phyloP scores from a whole-genome alignment of 2,888 invertebrate genomes.

The Helobdella robusta region DNA sequence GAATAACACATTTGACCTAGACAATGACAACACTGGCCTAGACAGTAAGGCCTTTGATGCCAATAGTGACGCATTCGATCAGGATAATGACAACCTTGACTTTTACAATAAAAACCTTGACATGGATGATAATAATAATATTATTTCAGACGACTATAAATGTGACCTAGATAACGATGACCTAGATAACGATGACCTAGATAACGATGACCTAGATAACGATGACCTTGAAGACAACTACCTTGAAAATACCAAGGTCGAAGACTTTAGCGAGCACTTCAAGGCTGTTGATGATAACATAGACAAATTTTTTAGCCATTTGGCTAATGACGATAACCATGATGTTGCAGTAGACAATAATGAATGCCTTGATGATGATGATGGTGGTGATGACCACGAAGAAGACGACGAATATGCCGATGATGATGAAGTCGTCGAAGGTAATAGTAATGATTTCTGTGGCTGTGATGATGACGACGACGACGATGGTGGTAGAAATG shows the following conservation, averaged over 20 bases:
- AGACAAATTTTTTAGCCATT: not conserved
- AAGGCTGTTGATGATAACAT: not conserved
- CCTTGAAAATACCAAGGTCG: not conserved
- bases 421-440: not conserved
- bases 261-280: not conserved
- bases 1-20: too few relatives aligned
- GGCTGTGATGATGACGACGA: too few relatives aligned
- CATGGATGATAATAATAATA: not conserved
- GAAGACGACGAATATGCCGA: not conserved
- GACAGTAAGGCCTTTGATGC: not conserved
- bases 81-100: not conserved
- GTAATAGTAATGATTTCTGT: too few relatives aligned
- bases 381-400: slow-evolving; percentile 1
- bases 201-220: too few relatives aligned
- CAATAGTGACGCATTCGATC: not conserved
- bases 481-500: too few relatives aligned
- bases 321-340: not conserved
- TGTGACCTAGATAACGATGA: too few relatives aligned
- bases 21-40: too few relatives aligned
- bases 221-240: too few relatives aligned
- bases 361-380: not conserved
- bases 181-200: too few relatives aligned
- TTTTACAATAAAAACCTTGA: not conserved
- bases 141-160: too few relatives aligned
- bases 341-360: not conserved